These are phyloP conservation scores for Tetraneura akinire DNA, from an alignment of 1,140 invertebrate species.

Conservation along the genomic window DNA sequence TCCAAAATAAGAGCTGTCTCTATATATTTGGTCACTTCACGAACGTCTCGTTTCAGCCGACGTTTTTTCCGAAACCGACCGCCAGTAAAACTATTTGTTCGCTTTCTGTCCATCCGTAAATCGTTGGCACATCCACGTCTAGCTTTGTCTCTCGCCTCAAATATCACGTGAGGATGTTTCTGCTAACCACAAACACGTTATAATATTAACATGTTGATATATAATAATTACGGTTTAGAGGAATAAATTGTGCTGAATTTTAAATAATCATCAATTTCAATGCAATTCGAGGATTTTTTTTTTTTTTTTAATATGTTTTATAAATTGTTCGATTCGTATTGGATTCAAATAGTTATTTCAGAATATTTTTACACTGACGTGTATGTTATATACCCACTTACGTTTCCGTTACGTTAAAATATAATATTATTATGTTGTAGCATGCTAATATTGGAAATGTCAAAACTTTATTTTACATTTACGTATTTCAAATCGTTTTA, in stretches of 20 bases:
- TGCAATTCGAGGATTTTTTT: no score
- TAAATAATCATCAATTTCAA: not conserved
- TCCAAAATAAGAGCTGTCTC: constrained; percentile 90
- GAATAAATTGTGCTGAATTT: not conserved
- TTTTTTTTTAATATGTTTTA: not conserved
- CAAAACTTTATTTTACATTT: constrained; percentile 33
- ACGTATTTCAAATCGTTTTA: not conserved
- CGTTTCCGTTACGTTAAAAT: not conserved
- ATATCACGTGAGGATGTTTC: constrained; percentile 95
- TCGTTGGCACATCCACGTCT: constrained; percentile 84
- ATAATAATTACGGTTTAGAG: not conserved
- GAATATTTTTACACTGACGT: constrained; percentile 17
- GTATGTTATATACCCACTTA: not conserved
- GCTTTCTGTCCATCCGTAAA: constrained; percentile 73
- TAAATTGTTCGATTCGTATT: no score
- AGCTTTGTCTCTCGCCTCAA: constrained; percentile 82
- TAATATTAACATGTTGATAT: not conserved
- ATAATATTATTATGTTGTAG: no score
- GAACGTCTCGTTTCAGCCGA: constrained; percentile 64
- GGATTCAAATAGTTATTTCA: constrained; percentile 2
- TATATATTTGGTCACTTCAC: constrained; percentile 87
- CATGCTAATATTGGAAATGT: constrained; percentile 36
- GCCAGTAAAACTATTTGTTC: constrained; percentile 53
- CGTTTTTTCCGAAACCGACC: constrained; percentile 35
- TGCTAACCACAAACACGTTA: constrained; percentile 65